phyloP scores from a whole-genome alignment of 1,140 invertebrate genomes.

The Drosophila auraria region DNA sequence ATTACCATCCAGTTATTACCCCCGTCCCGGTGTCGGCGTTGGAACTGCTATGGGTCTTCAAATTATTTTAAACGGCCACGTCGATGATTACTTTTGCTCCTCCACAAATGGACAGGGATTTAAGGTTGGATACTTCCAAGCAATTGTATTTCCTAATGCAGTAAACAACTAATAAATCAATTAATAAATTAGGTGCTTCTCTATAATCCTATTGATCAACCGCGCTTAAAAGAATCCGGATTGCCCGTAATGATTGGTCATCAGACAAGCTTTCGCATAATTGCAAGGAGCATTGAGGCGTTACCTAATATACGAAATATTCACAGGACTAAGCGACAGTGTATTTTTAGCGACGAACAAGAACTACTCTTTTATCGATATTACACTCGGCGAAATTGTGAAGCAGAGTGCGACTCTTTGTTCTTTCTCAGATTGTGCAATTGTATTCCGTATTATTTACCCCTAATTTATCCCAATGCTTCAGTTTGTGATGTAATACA shows the following conservation, averaged over 20 bases:
- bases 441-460: slow-evolving; percentile 90
- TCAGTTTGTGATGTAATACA: slow-evolving; percentile 55
- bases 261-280: slow-evolving; percentile 65
- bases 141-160: not conserved
- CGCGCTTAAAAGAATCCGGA: slow-evolving; percentile 73
- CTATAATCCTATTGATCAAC: slow-evolving; percentile 80
- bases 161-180: not conserved
- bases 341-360: slow-evolving; percentile 74
- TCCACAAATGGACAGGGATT: slow-evolving; percentile 92
- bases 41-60: slow-evolving; percentile 90
- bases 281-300: slow-evolving; percentile 64
- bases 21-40: slow-evolving; percentile 85
- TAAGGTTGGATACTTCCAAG: slow-evolving; percentile 86
- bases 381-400: slow-evolving; percentile 87
- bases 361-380: slow-evolving; percentile 68
- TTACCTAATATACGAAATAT: slow-evolving; percentile 50
- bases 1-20: slow-evolving; percentile 65
- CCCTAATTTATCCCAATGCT: slow-evolving; percentile 71
- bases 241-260: slow-evolving; percentile 66
- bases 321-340: slow-evolving; percentile 61
- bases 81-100: slow-evolving; percentile 91
- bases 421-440: slow-evolving; percentile 88
- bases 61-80: slow-evolving; percentile 89
- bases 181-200: slow-evolving; percentile 57
- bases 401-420: slow-evolving; percentile 90